Evolutionary conservation across 2,113 vertebrate genomes (phyloP).

Genomic region (Steatornis caripensis): DNA sequence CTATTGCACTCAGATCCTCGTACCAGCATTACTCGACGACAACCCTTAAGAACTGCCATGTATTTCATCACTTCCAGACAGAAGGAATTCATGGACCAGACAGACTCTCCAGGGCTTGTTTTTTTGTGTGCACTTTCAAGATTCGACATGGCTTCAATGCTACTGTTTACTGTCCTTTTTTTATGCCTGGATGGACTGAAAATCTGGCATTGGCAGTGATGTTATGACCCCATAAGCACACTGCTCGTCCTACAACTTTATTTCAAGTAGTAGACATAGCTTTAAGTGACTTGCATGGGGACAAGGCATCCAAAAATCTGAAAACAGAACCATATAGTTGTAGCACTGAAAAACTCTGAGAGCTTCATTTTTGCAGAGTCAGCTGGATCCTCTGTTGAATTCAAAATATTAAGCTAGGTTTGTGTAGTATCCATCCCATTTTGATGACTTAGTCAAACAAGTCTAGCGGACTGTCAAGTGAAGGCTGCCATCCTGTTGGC

Average conservation of each 20-base stretch:
- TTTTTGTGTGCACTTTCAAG: not conserved
- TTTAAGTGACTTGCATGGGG: not conserved
- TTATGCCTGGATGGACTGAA: not conserved
- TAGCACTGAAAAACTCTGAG: not conserved
- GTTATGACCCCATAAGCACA: not conserved
- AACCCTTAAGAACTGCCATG: not conserved
- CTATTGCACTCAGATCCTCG: not conserved
- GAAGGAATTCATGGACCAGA: slow-evolving; percentile 34
- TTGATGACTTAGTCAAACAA: not conserved
- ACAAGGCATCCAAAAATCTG: not conserved
- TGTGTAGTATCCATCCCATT: not conserved
- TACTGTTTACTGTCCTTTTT: not conserved
- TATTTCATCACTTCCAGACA: slow-evolving; percentile 18
- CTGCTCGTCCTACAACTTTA: not conserved
- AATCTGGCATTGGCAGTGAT: not conserved
- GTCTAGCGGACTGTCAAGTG: not conserved
- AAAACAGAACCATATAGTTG: not conserved
- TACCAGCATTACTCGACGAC: not conserved
- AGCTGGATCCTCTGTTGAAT: not conserved
- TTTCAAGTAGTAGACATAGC: not conserved
- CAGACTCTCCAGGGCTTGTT: not conserved
- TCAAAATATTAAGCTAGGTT: not conserved
- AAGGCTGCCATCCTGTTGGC: not conserved
- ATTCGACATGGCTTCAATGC: not conserved
- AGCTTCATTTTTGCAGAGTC: not conserved